Evolutionary conservation across 2,113 vertebrate genomes (phyloP), one percentile per base, ranked within the genome.

Genomic region (Xenotilapia flavipinnis): DNA sequence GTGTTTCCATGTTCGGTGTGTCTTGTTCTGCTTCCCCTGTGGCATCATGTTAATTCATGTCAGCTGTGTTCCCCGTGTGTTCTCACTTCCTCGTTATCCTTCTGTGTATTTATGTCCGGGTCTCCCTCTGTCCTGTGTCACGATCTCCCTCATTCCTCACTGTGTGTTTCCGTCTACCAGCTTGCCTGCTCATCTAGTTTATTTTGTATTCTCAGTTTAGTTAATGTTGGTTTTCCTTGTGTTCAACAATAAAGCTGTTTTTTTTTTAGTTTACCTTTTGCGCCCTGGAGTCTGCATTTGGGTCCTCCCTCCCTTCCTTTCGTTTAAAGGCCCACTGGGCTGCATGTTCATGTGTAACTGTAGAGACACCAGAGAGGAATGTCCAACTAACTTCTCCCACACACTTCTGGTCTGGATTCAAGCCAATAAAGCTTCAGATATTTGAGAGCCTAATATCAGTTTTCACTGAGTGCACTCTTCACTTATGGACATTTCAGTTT

Each of bases 391-490:
- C 7, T 5, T 83, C 68, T 84, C 81, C 55, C 55, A 81, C 80
- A 65, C 54, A 40, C 83, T 62, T 73, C 56, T 58, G 58, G 6
- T 75, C 54, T 70, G 73, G 38, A 36, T 65, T 51, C 2, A 1
- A 68, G n/a, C 83, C 83, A 86, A 6, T 2, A 14, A 54, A 79
- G 83, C 51, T 79, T 79, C 79, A 51, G 26, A 75, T 58, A 65
- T 82, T 51, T 77, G 13, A 83, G 26, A 21, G 21, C 60, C 26
- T 51, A 4, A 28, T 54, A 86, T 92, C 88, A 15, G 47, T 82
- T 88, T 86, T 65, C 79, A 33, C 58, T 5, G 38, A 68, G 75
- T 54, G 13, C 79, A 31, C 77, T 23, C 38, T 60, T 82, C 53
- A 77, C 65, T 53, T 28, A 6, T 75, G 31, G 11, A 23, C 6